Base-by-base conservation (phyloP, 2,797 vertebrate genomes). In the Takifugu rubripes region DNA sequence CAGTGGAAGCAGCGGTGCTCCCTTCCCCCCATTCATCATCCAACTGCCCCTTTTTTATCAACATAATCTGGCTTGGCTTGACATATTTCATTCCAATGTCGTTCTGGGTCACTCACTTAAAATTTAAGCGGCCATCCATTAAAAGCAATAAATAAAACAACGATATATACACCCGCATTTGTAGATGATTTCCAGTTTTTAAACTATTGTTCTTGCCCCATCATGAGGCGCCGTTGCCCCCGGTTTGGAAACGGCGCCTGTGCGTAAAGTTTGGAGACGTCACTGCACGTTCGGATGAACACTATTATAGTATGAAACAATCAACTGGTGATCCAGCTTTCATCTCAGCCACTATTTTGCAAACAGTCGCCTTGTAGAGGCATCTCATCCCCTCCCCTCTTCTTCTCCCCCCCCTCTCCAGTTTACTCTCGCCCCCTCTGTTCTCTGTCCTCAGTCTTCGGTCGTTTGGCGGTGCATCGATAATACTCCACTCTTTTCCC, bases 311-410 rank as follows among this genome's bases (percentile, higher is more conserved):
- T 42, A 74, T 70, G 66, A 52, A 65, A 67, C 40, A 59, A 74
- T 84, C 74, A 83, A 72, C 77, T 78, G 70, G 67, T 79, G 68
- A 79, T 81, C 64, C 65, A 63, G 64, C 65, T 80, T 76, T 80
- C 60, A 86, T 79, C 77, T 72, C 72, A 61, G 81, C 74, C 69
- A 85, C 82, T 83, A 88, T 83, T 90, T 87, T 77, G 69, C 84
- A 88, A 90, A 89, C 82, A 87, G 79, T 59, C 84, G 87, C 88
- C 84, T 78, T 46, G 82, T 84, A 64, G 84, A 80, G 85, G 84
- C 86, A 84, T 88, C 87, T 85, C 82, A 82, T 84, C 86, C 87
- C 85, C 87, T 82, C 84, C 86, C 85, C 83, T 72, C 70, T 58
- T 36, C 44, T 8, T 5, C 58, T 72, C 29, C n/a, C 15, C 46